Percentiles rank a stretch among this genome's conserved stretches.
These are phyloP conservation scores for Ormyrus thymus DNA, from an alignment of 2,888 invertebrate species.

Conservation along the genomic window DNA sequence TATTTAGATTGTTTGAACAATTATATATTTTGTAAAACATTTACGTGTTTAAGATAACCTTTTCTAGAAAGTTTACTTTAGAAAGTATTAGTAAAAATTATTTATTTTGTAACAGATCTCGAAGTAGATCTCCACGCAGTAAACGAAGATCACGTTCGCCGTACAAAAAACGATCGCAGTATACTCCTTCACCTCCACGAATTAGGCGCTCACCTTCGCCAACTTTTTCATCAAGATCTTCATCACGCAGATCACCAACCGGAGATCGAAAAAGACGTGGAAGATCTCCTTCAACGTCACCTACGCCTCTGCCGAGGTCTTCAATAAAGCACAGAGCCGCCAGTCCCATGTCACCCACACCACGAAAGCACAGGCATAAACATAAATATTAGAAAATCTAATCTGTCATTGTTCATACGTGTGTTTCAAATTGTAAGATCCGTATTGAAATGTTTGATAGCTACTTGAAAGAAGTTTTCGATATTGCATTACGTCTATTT, in stretches of 20 bases:
- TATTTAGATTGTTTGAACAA: slow-evolving; percentile 30
- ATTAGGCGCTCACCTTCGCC: slow-evolving; percentile 72
- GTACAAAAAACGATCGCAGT: slow-evolving; percentile 62
- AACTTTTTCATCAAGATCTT: slow-evolving; percentile 65
- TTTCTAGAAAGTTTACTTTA: no score
- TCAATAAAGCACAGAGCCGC: slow-evolving; percentile 68
- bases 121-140: slow-evolving; percentile 72
- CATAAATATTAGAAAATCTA: slow-evolving; percentile 75
- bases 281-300: slow-evolving; percentile 71
- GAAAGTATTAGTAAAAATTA: no score
- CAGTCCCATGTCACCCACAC: slow-evolving; percentile 74
- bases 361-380: slow-evolving; percentile 77
- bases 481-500: slow-evolving; percentile 9
- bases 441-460: background rate
- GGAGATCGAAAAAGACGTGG: slow-evolving; percentile 69
- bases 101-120: slow-evolving; percentile 62
- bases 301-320: slow-evolving; percentile 68
- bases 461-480: slow-evolving; percentile 4
- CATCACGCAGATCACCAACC: slow-evolving; percentile 64
- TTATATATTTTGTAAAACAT: slow-evolving; percentile 9
- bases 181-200: slow-evolving; percentile 72
- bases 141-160: slow-evolving; percentile 75
- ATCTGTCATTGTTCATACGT: background rate
- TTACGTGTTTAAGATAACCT: no score
- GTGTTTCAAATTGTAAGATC: slow-evolving; percentile 24